Percentiles rank a stretch among this genome's conserved stretches.
These are phyloP conservation scores for Oncorhynchus masou DNA, from an alignment of 2,113 vertebrate species.

Conservation along the genomic window DNA sequence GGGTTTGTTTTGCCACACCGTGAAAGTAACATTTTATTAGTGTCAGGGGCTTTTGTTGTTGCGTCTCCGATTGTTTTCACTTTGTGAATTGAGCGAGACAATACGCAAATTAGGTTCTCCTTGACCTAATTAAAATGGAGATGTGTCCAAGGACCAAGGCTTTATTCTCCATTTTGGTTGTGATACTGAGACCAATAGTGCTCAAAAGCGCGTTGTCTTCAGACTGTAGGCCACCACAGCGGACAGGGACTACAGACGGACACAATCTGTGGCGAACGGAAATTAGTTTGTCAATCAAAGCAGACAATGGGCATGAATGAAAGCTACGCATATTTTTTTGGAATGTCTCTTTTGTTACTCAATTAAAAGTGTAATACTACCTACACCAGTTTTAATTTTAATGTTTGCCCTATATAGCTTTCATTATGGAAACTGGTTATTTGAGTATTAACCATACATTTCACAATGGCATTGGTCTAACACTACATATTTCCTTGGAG, in stretches of 20 bases:
- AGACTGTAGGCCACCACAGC: background rate
- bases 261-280: background rate
- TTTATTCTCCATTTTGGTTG: background rate
- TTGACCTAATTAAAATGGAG: slow-evolving; percentile 1
- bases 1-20: background rate
- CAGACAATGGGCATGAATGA: no score
- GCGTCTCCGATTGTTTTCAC: background rate
- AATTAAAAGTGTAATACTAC: no score
- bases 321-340: no score
- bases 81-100: background rate
- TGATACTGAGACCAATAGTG: background rate
- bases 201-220: background rate
- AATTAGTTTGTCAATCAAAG: no score
- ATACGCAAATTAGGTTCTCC: background rate
- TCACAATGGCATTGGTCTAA: no score
- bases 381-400: no score
- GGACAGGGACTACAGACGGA: background rate
- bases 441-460: no score
- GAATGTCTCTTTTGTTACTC: no score
- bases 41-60: background rate
- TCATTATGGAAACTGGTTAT: no score
- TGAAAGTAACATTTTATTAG: slow-evolving; percentile 24
- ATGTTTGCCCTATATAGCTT: no score
- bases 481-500: no score
- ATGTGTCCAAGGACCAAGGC: background rate